phyloP scores from a whole-genome alignment of 2,113 vertebrate genomes.

The Tachuris rubrigastra region DNA sequence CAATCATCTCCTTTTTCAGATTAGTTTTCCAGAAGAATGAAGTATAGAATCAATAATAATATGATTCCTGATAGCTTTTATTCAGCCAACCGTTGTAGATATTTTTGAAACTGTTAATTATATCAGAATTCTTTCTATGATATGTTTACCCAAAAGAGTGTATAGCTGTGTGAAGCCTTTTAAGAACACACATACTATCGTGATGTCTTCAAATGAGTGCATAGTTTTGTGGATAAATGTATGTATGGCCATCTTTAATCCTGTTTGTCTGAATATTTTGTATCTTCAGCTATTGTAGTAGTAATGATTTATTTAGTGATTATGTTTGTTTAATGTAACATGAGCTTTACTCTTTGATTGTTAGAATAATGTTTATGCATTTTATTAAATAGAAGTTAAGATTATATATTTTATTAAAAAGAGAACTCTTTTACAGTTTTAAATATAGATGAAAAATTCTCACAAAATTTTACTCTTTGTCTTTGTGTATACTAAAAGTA shows the following conservation, averaged over 20 bases:
- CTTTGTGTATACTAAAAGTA: slow-evolving; percentile 38
- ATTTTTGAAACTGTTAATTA: neutral
- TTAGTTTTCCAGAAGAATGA: neutral
- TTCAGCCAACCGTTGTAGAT: neutral
- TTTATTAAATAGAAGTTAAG: slow-evolving; percentile 11
- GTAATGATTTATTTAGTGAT: slow-evolving; percentile 16
- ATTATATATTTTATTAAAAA: neutral
- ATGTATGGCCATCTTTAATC: neutral
- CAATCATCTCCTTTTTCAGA: neutral
- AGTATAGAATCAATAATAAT: neutral
- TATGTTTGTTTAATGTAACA: slow-evolving; percentile 5
- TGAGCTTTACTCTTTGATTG: slow-evolving; percentile 13
- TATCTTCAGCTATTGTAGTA: neutral
- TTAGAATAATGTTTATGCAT: slow-evolving; percentile 11
- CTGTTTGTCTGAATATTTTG: slow-evolving; percentile 41
- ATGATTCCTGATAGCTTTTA: neutral
- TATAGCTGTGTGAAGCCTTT: neutral
- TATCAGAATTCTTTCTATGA: neutral
- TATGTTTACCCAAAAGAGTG: neutral
- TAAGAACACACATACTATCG: neutral
- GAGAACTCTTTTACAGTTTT: slow-evolving; percentile 3
- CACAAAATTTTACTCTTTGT: slow-evolving; percentile 26
- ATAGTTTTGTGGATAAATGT: slow-evolving; percentile 10
- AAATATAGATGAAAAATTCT: slow-evolving; percentile 35
- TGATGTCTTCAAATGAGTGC: neutral